Conservation (phyloP, 2,113 vertebrate genomes). For the Dissostichus mawsoni region DNA sequence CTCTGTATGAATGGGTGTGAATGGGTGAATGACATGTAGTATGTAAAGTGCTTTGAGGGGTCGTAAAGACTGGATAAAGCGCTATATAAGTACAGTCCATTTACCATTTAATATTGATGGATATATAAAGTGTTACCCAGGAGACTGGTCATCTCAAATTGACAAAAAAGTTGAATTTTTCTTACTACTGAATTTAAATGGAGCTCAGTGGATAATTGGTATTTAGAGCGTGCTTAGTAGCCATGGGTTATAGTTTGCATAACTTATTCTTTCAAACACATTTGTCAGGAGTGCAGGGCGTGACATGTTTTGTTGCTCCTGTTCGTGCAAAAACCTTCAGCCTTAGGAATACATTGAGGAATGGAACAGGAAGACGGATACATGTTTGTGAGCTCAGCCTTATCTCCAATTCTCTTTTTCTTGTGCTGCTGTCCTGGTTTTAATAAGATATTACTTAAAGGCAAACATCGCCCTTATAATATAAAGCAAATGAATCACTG, state of each 20-base stretch:
- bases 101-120: too few relatives aligned
- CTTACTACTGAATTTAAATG: not conserved
- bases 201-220: not conserved
- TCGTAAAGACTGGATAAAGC: too few relatives aligned
- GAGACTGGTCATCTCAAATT: not conserved
- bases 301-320: conserved; percentile 11
- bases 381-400: not conserved
- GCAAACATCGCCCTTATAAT: not conserved
- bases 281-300: not conserved
- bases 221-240: not conserved
- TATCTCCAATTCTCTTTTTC: not conserved
- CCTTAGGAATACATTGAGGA: not conserved
- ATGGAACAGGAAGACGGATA: not conserved
- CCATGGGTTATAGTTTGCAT: not conserved
- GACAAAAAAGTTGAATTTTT: not conserved
- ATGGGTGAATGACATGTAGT: too few relatives aligned
- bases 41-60: too few relatives aligned
- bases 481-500: not conserved
- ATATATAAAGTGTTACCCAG: not conserved
- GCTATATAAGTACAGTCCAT: too few relatives aligned
- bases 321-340: not conserved
- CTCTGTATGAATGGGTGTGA: too few relatives aligned
- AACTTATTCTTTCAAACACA: not conserved
- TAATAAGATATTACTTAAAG: not conserved
- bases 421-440: not conserved